Percentiles rank a stretch among this genome's conserved stretches.
Evolutionary conservation across 2,113 vertebrate species (phyloP).

Genomic region (Sakesphorus luctuosus): DNA sequence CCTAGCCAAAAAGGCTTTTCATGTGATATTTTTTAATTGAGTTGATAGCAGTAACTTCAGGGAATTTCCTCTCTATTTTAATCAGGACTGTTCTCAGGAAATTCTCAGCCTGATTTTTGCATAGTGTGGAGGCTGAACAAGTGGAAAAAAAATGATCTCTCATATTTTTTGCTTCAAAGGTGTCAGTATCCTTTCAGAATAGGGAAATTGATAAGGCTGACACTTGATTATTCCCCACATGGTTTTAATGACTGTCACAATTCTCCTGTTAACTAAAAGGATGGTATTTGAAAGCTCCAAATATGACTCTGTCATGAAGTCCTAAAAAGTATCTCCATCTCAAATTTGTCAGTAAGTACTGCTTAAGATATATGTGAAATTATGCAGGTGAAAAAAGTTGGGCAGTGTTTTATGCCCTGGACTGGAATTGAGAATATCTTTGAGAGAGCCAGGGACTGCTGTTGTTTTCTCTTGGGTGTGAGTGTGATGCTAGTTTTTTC

Average conservation of each 20-base stretch:
- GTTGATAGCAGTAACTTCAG: not conserved
- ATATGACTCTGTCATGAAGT: not conserved
- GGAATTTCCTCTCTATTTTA: not conserved
- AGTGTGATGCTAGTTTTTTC: not conserved
- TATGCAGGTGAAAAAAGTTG: not conserved
- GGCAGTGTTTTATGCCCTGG: not conserved
- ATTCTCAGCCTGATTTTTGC: not conserved
- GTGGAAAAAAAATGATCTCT: not conserved
- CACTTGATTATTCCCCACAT: not conserved
- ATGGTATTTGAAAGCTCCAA: not conserved
- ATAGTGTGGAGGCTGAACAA: not conserved
- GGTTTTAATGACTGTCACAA: not conserved
- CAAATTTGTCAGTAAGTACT: not conserved
- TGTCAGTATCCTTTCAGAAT: not conserved
- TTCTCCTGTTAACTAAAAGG: not conserved
- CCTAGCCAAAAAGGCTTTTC: not conserved
- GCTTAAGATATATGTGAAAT: not conserved
- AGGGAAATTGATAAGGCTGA: not conserved
- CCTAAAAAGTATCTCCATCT: not conserved
- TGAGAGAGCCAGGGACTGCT: not conserved
- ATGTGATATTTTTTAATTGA: not conserved
- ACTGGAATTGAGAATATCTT: not conserved
- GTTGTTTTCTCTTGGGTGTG: not conserved
- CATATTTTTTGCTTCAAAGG: not conserved
- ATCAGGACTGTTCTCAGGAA: not conserved